Evolutionary conservation across 1,140 invertebrate species (phyloP).

Genomic region (Philopotamus ludificatus): DNA sequence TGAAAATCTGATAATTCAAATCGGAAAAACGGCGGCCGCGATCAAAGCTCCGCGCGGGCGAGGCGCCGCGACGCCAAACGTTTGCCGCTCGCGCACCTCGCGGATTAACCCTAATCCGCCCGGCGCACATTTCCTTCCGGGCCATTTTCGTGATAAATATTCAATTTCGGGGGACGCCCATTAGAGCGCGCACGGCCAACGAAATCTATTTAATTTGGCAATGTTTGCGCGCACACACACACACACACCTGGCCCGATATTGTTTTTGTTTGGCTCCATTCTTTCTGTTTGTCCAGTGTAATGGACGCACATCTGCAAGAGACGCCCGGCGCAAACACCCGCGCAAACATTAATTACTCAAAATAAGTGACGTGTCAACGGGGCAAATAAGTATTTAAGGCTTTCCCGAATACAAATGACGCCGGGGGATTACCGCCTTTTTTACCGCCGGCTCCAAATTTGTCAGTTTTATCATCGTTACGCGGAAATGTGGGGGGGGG

Average conservation of each 20-base stretch:
- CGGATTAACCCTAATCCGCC: too few relatives aligned
- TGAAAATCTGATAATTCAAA: too few relatives aligned
- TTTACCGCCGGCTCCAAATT: conserved; percentile 37
- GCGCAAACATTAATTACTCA: conserved; percentile 41
- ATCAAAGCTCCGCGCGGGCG: too few relatives aligned
- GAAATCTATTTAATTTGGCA: too few relatives aligned
- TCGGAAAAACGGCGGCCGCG: too few relatives aligned
- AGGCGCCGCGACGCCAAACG: too few relatives aligned
- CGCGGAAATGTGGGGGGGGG: conserved; percentile 18
- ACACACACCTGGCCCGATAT: conserved; percentile 6
- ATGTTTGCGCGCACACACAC: too few relatives aligned
- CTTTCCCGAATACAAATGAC: conserved; percentile 36
- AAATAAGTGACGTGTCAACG: conserved; percentile 41
- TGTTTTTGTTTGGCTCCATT: conserved; percentile 15
- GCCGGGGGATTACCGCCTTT: conserved; percentile 37
- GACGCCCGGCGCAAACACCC: conserved; percentile 11
- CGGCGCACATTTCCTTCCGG: too few relatives aligned
- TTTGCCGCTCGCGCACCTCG: too few relatives aligned
- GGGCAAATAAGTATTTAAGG: conserved; percentile 42
- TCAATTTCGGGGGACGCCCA: too few relatives aligned
- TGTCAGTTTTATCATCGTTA: conserved; percentile 42
- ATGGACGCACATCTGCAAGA: conserved; percentile 23
- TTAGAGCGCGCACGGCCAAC: too few relatives aligned
- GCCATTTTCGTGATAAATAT: too few relatives aligned
- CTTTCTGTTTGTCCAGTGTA: conserved; percentile 27